Evolutionary conservation across 2,797 vertebrate genomes (phyloP).

Genomic region (Valencia hispanica): DNA sequence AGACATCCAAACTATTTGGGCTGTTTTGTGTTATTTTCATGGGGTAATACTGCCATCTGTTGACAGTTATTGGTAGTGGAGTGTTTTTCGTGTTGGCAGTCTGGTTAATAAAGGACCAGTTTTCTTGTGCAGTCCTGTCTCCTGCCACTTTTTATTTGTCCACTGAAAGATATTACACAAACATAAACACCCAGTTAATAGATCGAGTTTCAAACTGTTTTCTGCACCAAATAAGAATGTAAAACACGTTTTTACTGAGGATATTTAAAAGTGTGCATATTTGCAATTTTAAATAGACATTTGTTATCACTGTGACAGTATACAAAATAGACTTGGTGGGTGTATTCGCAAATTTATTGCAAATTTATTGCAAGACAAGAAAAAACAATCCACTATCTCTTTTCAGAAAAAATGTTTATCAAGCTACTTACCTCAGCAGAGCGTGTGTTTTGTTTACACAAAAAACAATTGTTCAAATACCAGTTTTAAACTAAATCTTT

Average conservation of each 20-base stretch:
- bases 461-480: background rate
- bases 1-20: background rate
- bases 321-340: background rate
- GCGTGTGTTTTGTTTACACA: background rate
- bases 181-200: background rate
- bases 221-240: background rate
- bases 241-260: background rate
- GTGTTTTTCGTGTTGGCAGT: background rate
- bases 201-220: background rate
- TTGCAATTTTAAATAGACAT: background rate
- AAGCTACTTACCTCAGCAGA: background rate
- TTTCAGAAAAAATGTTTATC: background rate
- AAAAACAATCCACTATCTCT: too few relatives aligned
- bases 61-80: background rate
- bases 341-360: background rate
- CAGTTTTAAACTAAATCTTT: background rate
- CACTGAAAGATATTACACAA: background rate
- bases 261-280: background rate
- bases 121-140: background rate
- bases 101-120: background rate
- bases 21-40: background rate
- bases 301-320: background rate
- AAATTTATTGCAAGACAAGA: too few relatives aligned
- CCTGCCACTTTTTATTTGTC: background rate
- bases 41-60: background rate